Evolutionary conservation across 2,797 vertebrate species (phyloP).

Genomic region (Anguilla megastoma): DNA sequence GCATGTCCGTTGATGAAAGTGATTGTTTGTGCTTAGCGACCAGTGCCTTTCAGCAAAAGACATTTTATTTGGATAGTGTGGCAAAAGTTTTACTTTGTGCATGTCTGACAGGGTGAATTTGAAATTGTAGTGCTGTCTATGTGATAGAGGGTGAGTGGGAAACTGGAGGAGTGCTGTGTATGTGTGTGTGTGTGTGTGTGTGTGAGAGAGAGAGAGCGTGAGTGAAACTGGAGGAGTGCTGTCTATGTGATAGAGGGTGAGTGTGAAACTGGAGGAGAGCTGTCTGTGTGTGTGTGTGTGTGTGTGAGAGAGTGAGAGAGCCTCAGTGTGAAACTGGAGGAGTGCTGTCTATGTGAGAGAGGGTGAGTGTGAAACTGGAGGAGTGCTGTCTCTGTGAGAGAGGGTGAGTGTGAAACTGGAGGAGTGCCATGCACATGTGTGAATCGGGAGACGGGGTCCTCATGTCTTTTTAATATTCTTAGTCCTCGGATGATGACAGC

Average conservation of each 20-base stretch:
- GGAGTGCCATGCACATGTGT: constrained; percentile 24
- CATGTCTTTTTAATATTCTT: constrained; percentile 55
- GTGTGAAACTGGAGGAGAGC: constrained; percentile 9
- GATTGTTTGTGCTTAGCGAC: neutral
- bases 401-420: neutral
- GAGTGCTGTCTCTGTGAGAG: neutral
- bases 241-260: neutral
- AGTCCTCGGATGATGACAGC: constrained; percentile 80
- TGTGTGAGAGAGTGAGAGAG: neutral
- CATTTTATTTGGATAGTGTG: neutral
- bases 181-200: neutral
- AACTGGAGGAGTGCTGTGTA: neutral
- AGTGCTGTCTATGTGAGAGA: neutral
- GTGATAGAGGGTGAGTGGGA: too few relatives aligned
- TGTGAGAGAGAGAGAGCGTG: neutral
- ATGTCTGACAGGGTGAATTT: neutral
- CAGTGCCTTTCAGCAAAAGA: neutral
- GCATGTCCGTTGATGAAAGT: neutral
- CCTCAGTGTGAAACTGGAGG: constrained; percentile 26
- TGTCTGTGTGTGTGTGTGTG: neutral
- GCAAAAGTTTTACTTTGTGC: neutral
- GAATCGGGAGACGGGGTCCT: constrained; percentile 33
- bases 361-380: neutral
- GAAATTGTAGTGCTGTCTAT: neutral
- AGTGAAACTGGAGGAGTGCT: constrained; percentile 11